These are phyloP conservation scores for Achlya flavicornis DNA, from an alignment of 2,888 invertebrate genomes.

Conservation along the genomic window DNA sequence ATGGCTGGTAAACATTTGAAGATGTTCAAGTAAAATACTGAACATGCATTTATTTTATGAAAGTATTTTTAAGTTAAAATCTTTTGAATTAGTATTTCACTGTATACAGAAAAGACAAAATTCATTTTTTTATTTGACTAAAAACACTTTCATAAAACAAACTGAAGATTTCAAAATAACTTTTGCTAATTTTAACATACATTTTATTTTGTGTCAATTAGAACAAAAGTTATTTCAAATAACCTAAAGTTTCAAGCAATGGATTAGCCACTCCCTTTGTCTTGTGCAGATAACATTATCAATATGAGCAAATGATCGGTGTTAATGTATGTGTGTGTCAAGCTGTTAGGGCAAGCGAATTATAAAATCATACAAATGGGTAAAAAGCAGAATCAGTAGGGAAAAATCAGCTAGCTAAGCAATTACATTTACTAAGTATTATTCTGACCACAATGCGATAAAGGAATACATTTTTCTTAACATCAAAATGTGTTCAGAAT, in stretches of 20 bases:
- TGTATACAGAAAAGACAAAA: no score
- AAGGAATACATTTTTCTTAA: no score
- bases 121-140: no score
- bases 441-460: not conserved
- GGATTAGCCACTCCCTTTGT: not conserved
- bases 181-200: no score
- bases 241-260: not conserved
- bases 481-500: not conserved
- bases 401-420: slow-evolving; percentile 2
- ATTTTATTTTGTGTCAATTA: not conserved
- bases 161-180: not conserved
- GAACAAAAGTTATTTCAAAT: not conserved
- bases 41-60: not conserved
- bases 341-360: slow-evolving; percentile 15
- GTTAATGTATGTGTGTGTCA: slow-evolving; percentile 15
- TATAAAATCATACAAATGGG: not conserved
- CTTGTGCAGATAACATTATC: not conserved
- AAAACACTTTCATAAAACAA: not conserved
- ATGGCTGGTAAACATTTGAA: slow-evolving; percentile 66
- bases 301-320: not conserved
- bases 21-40: not conserved
- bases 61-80: slow-evolving; percentile 16
- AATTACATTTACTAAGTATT: not conserved
- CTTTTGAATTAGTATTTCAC: no score
- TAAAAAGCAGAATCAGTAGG: not conserved